These are phyloP conservation scores for Synchiropus splendidus DNA, from an alignment of 2,113 vertebrate genomes.

Conservation along the genomic window DNA sequence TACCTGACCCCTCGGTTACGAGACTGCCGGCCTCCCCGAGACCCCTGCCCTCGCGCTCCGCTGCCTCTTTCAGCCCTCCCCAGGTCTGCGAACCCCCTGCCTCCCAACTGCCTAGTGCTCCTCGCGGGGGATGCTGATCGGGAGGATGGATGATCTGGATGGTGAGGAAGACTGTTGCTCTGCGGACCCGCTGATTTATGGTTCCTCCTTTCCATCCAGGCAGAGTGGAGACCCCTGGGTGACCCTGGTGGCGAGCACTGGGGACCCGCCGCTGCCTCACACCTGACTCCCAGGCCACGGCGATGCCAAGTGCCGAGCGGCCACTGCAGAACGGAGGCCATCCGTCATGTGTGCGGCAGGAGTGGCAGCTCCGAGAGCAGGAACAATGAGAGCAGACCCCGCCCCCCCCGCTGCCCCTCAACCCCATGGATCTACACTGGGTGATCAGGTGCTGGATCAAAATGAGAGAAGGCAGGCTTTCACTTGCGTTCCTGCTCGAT, in stretches of 20 bases:
- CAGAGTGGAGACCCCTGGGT: constrained; percentile 71
- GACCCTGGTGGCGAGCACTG: constrained; percentile 69
- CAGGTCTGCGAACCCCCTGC: constrained; percentile 35
- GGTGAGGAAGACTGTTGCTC: constrained; percentile 64
- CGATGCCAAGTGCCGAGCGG: constrained; percentile 78
- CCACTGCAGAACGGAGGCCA: constrained; percentile 74
- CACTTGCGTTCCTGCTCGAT: no score
- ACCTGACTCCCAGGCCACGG: constrained; percentile 67
- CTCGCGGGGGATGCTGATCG: constrained; percentile 55
- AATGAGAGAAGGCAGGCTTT: no score
- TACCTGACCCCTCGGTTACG: constrained; percentile 29
- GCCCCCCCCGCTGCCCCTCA: constrained; percentile 25
- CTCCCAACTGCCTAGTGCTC: constrained; percentile 51
- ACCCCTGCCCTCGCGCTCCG: constrained; percentile 19
- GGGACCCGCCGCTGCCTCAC: constrained; percentile 66
- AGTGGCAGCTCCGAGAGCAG: constrained; percentile 32
- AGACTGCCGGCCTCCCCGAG: constrained; percentile 25
- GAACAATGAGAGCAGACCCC: constrained; percentile 50
- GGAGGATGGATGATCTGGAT: constrained; percentile 65
- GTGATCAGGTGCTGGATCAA: no score
- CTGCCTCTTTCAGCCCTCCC: constrained; percentile 26
- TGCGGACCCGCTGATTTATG: constrained; percentile 85
- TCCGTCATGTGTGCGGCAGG: constrained; percentile 77
- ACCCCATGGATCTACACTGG: constrained; percentile 55
- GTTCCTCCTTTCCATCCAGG: constrained; percentile 72